phyloP scores from a whole-genome alignment of 2,888 invertebrate species.

The Dioctria linearis region DNA sequence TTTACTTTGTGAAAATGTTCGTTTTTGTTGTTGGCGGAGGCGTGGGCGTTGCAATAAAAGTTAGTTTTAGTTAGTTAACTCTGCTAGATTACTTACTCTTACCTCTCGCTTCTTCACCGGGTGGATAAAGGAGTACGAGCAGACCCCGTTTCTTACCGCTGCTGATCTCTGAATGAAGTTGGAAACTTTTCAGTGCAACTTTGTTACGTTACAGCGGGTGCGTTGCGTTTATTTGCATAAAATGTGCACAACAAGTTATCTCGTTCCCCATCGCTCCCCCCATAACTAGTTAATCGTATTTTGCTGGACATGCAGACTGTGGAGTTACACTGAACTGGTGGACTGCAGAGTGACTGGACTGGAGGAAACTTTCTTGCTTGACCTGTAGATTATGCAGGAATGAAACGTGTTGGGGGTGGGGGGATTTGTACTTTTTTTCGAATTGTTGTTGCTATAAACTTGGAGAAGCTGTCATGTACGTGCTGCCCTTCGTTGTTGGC shows the following conservation, averaged over 20 bases:
- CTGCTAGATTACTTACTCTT: slow-evolving; percentile 8
- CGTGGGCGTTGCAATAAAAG: slow-evolving; percentile 37
- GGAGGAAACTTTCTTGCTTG: not conserved
- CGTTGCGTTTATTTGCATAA: no score
- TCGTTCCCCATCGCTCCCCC: no score
- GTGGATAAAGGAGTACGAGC: slow-evolving; percentile 7
- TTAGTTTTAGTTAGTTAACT: slow-evolving; percentile 34
- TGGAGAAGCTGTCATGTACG: not conserved
- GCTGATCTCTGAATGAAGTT: no score
- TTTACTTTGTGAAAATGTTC: slow-evolving; percentile 13
- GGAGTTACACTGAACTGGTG: no score
- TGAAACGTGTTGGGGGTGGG: not conserved
- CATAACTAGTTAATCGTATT: no score
- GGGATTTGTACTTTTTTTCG: not conserved
- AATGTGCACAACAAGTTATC: no score
- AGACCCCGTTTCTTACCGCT: no score
- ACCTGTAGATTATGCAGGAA: not conserved
- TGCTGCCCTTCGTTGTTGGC: not conserved
- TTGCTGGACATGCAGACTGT: no score
- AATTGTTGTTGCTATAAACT: slow-evolving; percentile 1
- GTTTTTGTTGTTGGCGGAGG: not conserved
- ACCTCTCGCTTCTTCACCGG: not conserved
- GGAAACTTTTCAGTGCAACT: not conserved
- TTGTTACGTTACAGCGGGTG: not conserved
- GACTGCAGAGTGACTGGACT: no score